Evolutionary conservation across 2,888 invertebrate species (phyloP).

Genomic region (Sesamia inferens): DNA sequence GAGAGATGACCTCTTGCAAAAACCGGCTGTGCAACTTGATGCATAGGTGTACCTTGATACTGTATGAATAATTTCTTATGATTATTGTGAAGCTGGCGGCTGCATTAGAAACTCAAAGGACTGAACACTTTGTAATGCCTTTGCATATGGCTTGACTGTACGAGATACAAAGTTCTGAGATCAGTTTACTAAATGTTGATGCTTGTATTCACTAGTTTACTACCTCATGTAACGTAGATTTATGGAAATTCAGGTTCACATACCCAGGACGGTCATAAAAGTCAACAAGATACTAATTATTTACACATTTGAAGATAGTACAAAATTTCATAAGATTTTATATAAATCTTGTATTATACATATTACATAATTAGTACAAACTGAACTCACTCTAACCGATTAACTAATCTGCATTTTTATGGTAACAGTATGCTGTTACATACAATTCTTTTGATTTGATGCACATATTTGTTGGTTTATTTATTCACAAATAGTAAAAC

Average conservation of each 20-base stretch:
- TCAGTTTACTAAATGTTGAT: constrained; percentile 32
- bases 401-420: background rate
- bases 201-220: constrained; percentile 34
- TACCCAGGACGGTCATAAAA: constrained; percentile 26
- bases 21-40: constrained; percentile 67
- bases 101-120: constrained; percentile 57
- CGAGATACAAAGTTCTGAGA: constrained; percentile 30
- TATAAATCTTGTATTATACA: background rate
- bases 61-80: constrained; percentile 60
- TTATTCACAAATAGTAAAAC: constrained; percentile 22
- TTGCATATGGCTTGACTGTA: constrained; percentile 33
- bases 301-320: constrained; percentile 6
- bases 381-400: no score
- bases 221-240: constrained; percentile 30
- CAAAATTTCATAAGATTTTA: constrained; percentile 14
- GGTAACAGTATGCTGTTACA: background rate
- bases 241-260: constrained; percentile 28
- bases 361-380: background rate
- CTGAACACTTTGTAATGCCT: constrained; percentile 39
- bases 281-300: constrained; percentile 26
- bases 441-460: background rate
- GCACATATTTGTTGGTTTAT: background rate
- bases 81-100: constrained; percentile 51
- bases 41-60: constrained; percentile 49
- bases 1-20: constrained; percentile 68